Conservation (phyloP, 2,888 invertebrate genomes). For the Andrena flavipes region DNA sequence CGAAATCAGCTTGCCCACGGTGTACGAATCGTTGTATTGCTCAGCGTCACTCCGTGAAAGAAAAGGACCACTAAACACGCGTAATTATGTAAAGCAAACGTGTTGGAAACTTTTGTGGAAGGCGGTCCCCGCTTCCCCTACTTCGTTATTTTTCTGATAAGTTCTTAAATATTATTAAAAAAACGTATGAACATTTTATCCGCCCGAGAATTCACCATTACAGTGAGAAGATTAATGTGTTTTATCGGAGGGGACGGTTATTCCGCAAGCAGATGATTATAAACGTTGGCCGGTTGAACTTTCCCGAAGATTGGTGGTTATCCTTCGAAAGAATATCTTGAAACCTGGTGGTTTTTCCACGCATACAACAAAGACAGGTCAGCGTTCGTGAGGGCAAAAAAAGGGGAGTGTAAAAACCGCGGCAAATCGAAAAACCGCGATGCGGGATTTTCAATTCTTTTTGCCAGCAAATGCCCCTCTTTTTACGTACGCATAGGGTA, state of each 20-base stretch:
- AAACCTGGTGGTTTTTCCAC: constrained; percentile 30
- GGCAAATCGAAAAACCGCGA: constrained; percentile 78
- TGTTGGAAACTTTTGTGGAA: too few relatives aligned
- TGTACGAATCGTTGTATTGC: too few relatives aligned
- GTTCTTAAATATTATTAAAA: not conserved
- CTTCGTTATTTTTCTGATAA: not conserved
- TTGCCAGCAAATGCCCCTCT: constrained; percentile 56
- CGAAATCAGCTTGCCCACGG: too few relatives aligned
- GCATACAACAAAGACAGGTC: constrained; percentile 33
- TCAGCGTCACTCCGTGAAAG: too few relatives aligned
- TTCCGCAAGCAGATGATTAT: constrained; percentile 23
- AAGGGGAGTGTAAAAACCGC: constrained; percentile 65
- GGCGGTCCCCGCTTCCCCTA: too few relatives aligned
- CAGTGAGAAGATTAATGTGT: constrained; percentile 13
- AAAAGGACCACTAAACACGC: too few relatives aligned
- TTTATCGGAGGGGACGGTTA: constrained; percentile 13
- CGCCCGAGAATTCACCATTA: not conserved
- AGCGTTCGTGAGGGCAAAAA: constrained; percentile 19
- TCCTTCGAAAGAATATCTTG: constrained; percentile 60
- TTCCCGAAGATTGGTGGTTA: constrained; percentile 60
- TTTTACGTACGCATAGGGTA: constrained; percentile 60
- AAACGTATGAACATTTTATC: not conserved
- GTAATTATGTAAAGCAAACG: too few relatives aligned
- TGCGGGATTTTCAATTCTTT: constrained; percentile 79
- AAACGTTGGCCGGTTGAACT: constrained; percentile 29